Conservation (phyloP, 2,797 vertebrate genomes). For the Mallotus villosus region DNA sequence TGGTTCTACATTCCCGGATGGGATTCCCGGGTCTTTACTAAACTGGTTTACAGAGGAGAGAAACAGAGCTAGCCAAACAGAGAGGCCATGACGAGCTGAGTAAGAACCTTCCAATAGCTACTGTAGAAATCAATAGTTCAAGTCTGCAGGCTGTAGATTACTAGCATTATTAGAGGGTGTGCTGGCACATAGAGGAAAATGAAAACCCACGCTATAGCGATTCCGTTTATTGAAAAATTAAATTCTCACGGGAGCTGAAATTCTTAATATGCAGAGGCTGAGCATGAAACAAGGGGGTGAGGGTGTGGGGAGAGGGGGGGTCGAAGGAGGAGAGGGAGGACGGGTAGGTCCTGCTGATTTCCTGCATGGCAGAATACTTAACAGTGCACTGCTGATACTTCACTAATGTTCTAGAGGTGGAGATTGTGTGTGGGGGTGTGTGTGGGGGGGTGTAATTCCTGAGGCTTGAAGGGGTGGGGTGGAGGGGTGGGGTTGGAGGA, state of each 20-base stretch:
- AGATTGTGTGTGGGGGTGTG: slow-evolving; percentile 21
- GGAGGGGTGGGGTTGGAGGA: not conserved
- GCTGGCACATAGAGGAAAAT: not conserved
- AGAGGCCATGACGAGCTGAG: too few species aligned
- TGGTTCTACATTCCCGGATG: too few species aligned
- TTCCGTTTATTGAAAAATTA: not conserved
- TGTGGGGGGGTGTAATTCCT: slow-evolving; percentile 33
- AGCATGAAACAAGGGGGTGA: slow-evolving; percentile 25
- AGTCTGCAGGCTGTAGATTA: too few species aligned
- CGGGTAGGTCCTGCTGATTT: slow-evolving; percentile 23
- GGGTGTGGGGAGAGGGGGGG: slow-evolving; percentile 19
- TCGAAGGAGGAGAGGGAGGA: not conserved
- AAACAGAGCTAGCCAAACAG: too few species aligned
- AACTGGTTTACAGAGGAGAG: too few species aligned
- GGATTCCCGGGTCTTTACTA: too few species aligned
- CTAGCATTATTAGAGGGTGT: not conserved
- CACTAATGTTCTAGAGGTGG: slow-evolving; percentile 29
- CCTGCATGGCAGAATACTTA: slow-evolving; percentile 23
- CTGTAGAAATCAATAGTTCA: too few species aligned
- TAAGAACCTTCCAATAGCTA: too few species aligned
- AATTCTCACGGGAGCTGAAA: not conserved
- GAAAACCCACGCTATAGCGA: not conserved
- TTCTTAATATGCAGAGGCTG: slow-evolving; percentile 44
- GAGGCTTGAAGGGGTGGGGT: not conserved
- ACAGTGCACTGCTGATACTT: slow-evolving; percentile 29